A percentile compares a stretch with the other conserved stretches of the same genome.
Evolutionary conservation across 2,888 invertebrate species (phyloP).

Genomic region (Drosophila melanocephala): DNA sequence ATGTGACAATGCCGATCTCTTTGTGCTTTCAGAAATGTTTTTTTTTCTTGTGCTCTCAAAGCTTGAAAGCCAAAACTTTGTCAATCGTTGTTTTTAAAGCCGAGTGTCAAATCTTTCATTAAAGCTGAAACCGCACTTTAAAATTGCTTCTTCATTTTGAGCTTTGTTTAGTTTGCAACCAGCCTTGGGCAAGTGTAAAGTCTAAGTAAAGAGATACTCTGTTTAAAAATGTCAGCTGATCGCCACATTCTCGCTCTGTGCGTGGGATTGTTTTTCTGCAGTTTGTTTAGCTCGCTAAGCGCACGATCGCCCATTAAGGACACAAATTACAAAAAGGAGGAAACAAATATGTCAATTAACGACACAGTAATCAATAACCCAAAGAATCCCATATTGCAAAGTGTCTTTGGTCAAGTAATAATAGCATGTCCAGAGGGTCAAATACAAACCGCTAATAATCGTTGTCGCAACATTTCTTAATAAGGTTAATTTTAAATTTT

Average conservation of each 20-base stretch:
- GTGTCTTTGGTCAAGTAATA: slow-evolving; percentile 26
- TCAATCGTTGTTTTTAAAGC: background rate
- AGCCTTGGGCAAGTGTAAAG: slow-evolving; percentile 11
- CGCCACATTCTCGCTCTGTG: slow-evolving; percentile 8
- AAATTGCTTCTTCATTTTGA: background rate
- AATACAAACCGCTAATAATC: slow-evolving; percentile 8
- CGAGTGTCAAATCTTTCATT: slow-evolving; percentile 19
- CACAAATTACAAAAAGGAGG: background rate
- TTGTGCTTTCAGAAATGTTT: background rate
- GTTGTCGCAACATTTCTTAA: slow-evolving; percentile 49
- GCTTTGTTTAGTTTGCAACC: slow-evolving; percentile 31
- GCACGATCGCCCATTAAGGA: background rate
- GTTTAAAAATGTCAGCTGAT: slow-evolving; percentile 11
- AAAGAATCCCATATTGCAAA: slow-evolving; percentile 11
- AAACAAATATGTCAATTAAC: no score
- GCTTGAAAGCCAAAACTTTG: background rate
- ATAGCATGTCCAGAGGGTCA: slow-evolving; percentile 45
- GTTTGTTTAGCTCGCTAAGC: background rate
- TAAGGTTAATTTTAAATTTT: background rate
- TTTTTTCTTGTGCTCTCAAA: slow-evolving; percentile 10
- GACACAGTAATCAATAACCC: accelerated
- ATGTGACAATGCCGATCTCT: background rate
- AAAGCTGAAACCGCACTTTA: background rate
- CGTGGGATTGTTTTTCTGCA: slow-evolving; percentile 32
- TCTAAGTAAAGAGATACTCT: background rate